Conservation (phyloP, 2,888 invertebrate genomes). For the Amphiduros pacificus region DNA sequence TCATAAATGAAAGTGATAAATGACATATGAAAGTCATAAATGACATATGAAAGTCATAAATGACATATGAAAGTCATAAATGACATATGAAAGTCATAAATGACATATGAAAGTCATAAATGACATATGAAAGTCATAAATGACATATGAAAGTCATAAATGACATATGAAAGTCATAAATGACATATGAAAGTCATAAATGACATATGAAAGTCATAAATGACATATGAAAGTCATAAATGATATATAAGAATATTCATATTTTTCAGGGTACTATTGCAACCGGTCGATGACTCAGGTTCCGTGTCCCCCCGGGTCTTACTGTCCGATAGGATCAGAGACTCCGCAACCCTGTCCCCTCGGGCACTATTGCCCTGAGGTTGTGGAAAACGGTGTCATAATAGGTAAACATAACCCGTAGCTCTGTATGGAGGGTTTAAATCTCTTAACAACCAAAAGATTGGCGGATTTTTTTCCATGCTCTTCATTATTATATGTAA, state of each 20-base stretch:
- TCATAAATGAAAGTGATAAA: too few species aligned
- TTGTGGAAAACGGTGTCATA: constrained; percentile 7
- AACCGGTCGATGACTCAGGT: constrained; percentile 46
- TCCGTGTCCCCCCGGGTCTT: constrained; percentile 52
- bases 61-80: too few species aligned
- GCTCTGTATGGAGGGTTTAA: too few species aligned
- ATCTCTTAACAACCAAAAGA: background rate
- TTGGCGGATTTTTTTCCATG: background rate
- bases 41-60: too few species aligned
- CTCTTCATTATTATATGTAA: background rate
- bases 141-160: too few species aligned
- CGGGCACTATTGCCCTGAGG: constrained; percentile 45
- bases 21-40: too few species aligned
- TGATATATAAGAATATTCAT: background rate
- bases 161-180: too few species aligned
- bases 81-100: too few species aligned
- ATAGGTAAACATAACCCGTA: constrained; percentile 13
- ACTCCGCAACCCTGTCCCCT: constrained; percentile 46
- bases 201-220: too few species aligned
- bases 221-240: background rate
- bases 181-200: too few species aligned
- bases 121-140: too few species aligned
- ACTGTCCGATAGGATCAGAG: constrained; percentile 50
- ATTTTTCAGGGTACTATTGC: constrained; percentile 52
- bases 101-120: too few species aligned